phyloP scores from a whole-genome alignment of 64 coral and sea anemone species.

The Pocillopora damicornis region DNA sequence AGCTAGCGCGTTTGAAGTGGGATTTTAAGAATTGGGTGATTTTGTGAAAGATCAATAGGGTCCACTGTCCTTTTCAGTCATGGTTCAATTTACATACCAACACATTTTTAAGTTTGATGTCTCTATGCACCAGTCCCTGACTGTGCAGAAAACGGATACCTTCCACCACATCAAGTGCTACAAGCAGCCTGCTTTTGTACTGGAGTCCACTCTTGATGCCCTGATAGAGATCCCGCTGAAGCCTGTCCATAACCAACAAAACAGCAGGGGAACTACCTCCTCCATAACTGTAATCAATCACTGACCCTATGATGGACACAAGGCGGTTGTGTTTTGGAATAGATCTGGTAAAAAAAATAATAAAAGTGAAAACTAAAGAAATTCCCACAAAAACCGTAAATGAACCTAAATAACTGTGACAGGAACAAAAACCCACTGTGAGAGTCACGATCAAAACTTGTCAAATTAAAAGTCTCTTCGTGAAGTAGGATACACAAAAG shows the following conservation, averaged over 20 bases:
- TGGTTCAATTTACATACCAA: slow-evolving; percentile 46
- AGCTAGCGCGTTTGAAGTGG: no score
- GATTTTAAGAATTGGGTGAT: not conserved
- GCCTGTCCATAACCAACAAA: slow-evolving; percentile 87
- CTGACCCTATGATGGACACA: slow-evolving; percentile 83
- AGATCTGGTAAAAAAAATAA: slow-evolving; percentile 37
- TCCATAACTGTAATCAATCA: slow-evolving; percentile 95
- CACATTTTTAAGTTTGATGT: slow-evolving; percentile 98
- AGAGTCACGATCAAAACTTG: no score
- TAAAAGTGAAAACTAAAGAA: not conserved
- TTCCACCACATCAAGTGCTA: slow-evolving; percentile 92
- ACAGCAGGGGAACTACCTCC: slow-evolving; percentile 90
- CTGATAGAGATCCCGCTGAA: slow-evolving; percentile 93
- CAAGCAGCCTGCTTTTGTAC: slow-evolving; percentile 67
- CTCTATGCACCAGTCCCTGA: slow-evolving; percentile 90
- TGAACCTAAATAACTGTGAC: no score
- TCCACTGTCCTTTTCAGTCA: not conserved
- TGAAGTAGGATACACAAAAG: no score
- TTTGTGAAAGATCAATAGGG: not conserved
- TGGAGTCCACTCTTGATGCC: slow-evolving; percentile 91
- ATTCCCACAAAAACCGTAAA: no score
- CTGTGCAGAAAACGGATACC: slow-evolving; percentile 97
- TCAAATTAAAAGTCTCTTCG: no score
- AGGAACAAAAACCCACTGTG: no score
- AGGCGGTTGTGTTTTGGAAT: slow-evolving; percentile 82